Percentiles rank a stretch among this genome's conserved stretches.
phyloP scores from a whole-genome alignment of 2,797 vertebrate genomes.

The Argyrosomus regius region DNA sequence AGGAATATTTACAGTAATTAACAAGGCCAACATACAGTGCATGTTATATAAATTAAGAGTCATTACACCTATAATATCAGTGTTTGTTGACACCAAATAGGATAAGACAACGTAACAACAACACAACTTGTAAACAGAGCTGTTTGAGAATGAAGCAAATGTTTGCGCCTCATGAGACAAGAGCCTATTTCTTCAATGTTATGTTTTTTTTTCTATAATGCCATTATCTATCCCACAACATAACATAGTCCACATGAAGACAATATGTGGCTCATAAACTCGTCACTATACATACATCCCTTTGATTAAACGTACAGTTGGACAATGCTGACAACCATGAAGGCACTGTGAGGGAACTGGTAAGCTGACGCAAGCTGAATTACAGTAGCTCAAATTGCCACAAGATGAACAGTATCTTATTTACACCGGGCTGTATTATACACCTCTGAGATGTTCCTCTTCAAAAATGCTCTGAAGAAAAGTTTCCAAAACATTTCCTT shows the following conservation, averaged over 20 bases:
- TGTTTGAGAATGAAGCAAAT: constrained; percentile 59
- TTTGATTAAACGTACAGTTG: constrained; percentile 55
- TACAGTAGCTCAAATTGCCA: constrained; percentile 66
- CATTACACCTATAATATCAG: constrained; percentile 62
- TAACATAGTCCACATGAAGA: constrained; percentile 35
- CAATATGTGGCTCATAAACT: constrained; percentile 51
- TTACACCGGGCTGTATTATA: constrained; percentile 55
- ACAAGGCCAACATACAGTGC: constrained; percentile 66
- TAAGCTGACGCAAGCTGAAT: constrained; percentile 68
- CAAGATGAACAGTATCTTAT: constrained; percentile 68
- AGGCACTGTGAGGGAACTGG: constrained; percentile 83
- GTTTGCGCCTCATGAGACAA: constrained; percentile 35
- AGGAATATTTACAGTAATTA: constrained; percentile 72
- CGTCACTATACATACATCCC: constrained; percentile 39
- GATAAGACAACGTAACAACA: constrained; percentile 47
- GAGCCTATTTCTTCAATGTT: constrained; percentile 48
- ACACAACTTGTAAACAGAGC: constrained; percentile 69
- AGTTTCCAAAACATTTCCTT: constrained; percentile 1
- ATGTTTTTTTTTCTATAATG: constrained; percentile 48
- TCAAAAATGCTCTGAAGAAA: constrained; percentile 12
- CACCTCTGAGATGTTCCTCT: constrained; percentile 23
- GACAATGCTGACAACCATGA: constrained; percentile 76
- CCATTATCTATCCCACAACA: constrained; percentile 29
- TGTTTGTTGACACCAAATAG: constrained; percentile 59
- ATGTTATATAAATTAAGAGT: constrained; percentile 68